Conservation (phyloP, 1,140 invertebrate species). For the Sesamia nonagrioides region DNA sequence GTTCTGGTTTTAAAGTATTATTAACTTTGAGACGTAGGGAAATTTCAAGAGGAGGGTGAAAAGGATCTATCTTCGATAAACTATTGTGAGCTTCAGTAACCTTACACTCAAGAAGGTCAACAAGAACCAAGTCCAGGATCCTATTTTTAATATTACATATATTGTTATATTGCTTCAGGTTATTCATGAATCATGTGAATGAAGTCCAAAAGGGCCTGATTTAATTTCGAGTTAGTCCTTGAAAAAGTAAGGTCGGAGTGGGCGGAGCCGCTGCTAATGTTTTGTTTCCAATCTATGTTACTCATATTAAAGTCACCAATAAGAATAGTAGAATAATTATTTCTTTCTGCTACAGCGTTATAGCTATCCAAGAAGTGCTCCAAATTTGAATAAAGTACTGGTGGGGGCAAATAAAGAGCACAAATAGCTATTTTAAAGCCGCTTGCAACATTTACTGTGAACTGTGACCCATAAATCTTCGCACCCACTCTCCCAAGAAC, state of each 20-base stretch:
- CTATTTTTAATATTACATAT: constrained; percentile 40
- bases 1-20: background rate
- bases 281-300: constrained; percentile 51
- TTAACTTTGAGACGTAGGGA: background rate
- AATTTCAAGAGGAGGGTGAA: constrained; percentile 55
- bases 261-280: too few species aligned
- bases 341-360: constrained; percentile 39
- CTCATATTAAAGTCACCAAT: constrained; percentile 58
- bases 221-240: background rate
- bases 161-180: constrained; percentile 42
- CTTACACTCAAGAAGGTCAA: background rate
- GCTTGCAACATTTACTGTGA: constrained; percentile 17
- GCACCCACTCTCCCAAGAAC: constrained; percentile 45
- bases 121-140: constrained; percentile 50
- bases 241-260: background rate
- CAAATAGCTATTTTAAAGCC: constrained; percentile 43
- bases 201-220: background rate
- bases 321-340: constrained; percentile 26
- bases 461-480: constrained; percentile 58
- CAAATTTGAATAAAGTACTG: constrained; percentile 36
- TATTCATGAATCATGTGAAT: constrained; percentile 43
- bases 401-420: constrained; percentile 57
- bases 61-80: constrained; percentile 47
- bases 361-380: constrained; percentile 48
- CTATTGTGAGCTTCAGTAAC: constrained; percentile 15